phyloP scores from a whole-genome alignment of 2,797 vertebrate species.

The Chelonia mydas region DNA sequence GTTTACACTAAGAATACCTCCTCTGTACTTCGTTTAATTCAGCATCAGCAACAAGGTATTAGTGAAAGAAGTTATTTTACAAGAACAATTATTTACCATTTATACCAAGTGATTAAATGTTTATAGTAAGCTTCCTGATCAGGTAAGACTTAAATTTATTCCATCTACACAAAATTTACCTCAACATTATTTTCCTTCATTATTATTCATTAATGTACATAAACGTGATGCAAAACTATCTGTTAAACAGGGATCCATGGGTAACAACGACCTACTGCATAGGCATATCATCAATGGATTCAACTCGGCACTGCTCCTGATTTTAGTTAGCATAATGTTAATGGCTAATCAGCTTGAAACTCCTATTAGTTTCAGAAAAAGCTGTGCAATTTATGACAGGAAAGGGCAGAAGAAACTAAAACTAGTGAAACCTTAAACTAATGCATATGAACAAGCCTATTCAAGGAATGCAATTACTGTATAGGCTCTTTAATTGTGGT shows the following conservation, averaged over 20 bases:
- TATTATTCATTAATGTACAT: too few species aligned
- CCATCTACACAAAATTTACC: background rate
- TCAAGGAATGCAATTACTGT: background rate
- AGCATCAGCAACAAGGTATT: background rate
- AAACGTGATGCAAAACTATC: background rate
- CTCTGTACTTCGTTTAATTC: background rate
- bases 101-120: background rate
- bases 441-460: background rate
- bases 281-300: background rate
- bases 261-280: background rate
- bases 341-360: background rate
- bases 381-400: background rate
- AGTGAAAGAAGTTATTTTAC: background rate
- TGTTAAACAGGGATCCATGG: background rate
- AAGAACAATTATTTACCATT: background rate
- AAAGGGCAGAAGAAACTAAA: background rate
- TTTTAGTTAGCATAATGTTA: background rate
- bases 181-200: background rate
- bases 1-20: background rate
- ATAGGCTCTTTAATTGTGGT: conserved; percentile 1
- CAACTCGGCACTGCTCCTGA: background rate
- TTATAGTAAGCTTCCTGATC: background rate
- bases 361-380: background rate
- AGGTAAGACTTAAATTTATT: background rate
- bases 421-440: background rate